These are phyloP conservation scores for Drosophila emarginata DNA, from an alignment of 2,888 invertebrate species.

Conservation along the genomic window DNA sequence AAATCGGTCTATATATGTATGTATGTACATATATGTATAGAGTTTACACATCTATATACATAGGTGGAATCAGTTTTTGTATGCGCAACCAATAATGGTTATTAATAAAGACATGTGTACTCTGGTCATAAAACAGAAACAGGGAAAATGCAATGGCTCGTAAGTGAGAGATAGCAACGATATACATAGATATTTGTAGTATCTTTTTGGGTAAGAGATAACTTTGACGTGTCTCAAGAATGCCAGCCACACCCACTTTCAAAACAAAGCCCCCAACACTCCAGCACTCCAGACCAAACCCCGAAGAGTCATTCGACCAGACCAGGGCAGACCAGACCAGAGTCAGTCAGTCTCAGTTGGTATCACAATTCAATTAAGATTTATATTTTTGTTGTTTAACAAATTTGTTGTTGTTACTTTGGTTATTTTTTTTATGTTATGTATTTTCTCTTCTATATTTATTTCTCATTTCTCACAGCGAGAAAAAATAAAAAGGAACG, in stretches of 20 bases:
- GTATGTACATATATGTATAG: too few species aligned
- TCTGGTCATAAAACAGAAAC: conserved; percentile 50
- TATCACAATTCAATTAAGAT: conserved; percentile 79
- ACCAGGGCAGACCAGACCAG: conserved; percentile 26
- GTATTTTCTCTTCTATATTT: conserved; percentile 48
- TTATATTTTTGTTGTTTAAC: conserved; percentile 75
- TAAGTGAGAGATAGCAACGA: conserved; percentile 10
- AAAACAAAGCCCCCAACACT: conserved; percentile 47
- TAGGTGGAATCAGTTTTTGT: conserved; percentile 42
- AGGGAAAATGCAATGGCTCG: conserved; percentile 54
- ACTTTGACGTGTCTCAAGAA: conserved; percentile 49
- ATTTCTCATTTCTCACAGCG: conserved; percentile 42
- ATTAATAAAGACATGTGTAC: conserved; percentile 73
- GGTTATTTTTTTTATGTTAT: conserved; percentile 47
- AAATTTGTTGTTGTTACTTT: conserved; percentile 72
- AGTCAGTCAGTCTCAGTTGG: conserved; percentile 45
- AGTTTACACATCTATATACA: conserved; percentile 17
- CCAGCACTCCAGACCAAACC: conserved; percentile 2
- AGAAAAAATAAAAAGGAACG: conserved; percentile 30
- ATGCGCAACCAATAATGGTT: conserved; percentile 57
- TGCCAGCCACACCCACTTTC: conserved; percentile 67
- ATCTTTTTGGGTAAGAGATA: conserved; percentile 44
- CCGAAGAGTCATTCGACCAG: background rate
- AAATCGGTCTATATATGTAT: background rate
- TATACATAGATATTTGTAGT: conserved; percentile 33